A percentile compares a stretch with the other conserved stretches of the same genome.
Conservation (phyloP, 2,797 vertebrate species). For the Lepilemur septentrionalis region DNA sequence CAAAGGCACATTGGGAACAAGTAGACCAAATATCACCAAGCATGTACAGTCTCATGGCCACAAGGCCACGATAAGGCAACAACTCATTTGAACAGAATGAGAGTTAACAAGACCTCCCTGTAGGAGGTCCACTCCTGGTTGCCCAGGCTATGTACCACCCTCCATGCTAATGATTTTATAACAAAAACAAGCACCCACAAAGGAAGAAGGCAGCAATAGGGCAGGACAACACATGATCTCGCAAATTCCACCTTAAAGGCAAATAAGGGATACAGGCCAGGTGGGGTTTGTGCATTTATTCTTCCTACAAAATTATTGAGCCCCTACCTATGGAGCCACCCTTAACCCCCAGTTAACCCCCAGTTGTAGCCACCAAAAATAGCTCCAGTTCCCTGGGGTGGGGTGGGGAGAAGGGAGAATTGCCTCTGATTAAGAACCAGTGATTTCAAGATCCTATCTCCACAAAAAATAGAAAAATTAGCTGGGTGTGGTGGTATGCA, state of each 20-base stretch:
- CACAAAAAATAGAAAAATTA: no score
- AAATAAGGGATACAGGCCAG: not conserved
- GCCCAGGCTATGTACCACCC: not conserved
- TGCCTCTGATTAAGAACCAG: not conserved
- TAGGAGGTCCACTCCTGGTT: not conserved
- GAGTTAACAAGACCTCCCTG: not conserved
- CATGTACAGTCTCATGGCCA: not conserved
- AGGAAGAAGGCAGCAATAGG: not conserved
- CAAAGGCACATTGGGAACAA: not conserved
- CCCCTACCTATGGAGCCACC: not conserved
- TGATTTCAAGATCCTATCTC: no score
- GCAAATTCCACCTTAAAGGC: not conserved
- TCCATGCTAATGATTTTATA: not conserved
- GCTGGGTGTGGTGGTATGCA: no score
- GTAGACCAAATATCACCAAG: not conserved
- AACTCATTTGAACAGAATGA: not conserved
- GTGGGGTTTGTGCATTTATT: not conserved
- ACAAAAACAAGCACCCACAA: not conserved
- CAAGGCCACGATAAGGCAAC: not conserved
- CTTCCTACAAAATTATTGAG: not conserved
- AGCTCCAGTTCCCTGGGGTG: not conserved
- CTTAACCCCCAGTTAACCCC: not conserved
- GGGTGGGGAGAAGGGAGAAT: not conserved
- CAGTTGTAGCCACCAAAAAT: not conserved
- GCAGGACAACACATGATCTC: no score